A percentile compares a stretch with the other conserved stretches of the same genome.
Evolutionary conservation across 1,140 invertebrate species (phyloP).

Genomic region (Diprion similis): DNA sequence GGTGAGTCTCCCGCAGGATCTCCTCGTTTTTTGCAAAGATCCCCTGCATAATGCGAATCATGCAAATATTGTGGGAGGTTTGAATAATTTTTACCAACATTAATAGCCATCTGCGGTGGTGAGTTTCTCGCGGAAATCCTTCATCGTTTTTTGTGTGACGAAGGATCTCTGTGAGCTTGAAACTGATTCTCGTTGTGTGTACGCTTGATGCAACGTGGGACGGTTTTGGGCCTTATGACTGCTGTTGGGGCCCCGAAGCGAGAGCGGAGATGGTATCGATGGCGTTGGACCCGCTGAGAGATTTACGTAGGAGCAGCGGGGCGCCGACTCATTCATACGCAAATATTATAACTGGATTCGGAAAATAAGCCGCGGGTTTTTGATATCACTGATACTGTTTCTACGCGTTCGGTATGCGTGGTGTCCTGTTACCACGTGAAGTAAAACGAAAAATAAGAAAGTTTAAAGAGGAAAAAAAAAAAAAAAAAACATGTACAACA

Average conservation of each 20-base stretch:
- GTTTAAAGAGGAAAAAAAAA: no score
- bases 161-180: no score
- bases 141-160: no score
- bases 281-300: conserved; percentile 37
- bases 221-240: not conserved
- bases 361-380: conserved; percentile 3
- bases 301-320: conserved; percentile 41
- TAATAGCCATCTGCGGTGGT: no score
- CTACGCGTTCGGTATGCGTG: conserved; percentile 14
- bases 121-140: no score
- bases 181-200: conserved; percentile 10
- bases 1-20: not conserved
- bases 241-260: not conserved
- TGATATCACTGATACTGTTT: conserved; percentile 42
- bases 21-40: no score
- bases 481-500: no score
- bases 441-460: no score
- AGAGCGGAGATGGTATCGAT: conserved; percentile 1
- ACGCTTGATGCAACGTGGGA: conserved; percentile 13
- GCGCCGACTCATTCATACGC: conserved; percentile 47
- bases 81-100: no score
- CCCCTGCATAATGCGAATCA: no score
- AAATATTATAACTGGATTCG: conserved; percentile 46
- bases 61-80: no score
- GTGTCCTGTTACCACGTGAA: not conserved